These are phyloP conservation scores for Steatocranus sp. DNA, from an alignment of 2,797 vertebrate genomes.

Conservation along the genomic window DNA sequence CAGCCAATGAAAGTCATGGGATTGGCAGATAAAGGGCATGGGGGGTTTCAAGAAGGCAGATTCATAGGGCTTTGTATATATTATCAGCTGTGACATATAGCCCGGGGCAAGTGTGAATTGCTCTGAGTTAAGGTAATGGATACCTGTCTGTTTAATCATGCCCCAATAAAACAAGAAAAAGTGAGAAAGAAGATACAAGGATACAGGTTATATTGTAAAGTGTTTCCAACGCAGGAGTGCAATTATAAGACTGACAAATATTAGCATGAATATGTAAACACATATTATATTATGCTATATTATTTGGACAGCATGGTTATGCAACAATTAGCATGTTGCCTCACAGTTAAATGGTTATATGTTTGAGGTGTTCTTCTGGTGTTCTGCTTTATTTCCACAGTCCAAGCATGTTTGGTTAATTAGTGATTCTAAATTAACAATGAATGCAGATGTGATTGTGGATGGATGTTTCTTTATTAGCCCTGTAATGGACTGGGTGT, in stretches of 20 bases:
- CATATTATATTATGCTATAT: not conserved
- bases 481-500: not conserved
- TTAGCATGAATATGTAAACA: not conserved
- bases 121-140: slow-evolving; percentile 63
- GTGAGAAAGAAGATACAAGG: not conserved
- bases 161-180: slow-evolving; percentile 8
- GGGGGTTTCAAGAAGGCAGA: slow-evolving; percentile 71
- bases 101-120: slow-evolving; percentile 44
- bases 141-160: slow-evolving; percentile 70
- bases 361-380: not conserved
- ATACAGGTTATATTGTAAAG: slow-evolving; percentile 15
- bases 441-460: not conserved
- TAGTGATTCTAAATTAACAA: not conserved
- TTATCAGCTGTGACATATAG: slow-evolving; percentile 65
- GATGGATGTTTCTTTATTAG: not conserved
- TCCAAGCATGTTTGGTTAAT: not conserved
- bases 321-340: not conserved
- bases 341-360: not conserved
- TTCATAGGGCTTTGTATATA: slow-evolving; percentile 69
- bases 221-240: not conserved
- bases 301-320: not conserved
- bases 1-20: slow-evolving; percentile 75
- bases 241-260: not conserved
- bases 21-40: slow-evolving; percentile 76
- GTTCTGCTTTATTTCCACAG: not conserved